Percentiles rank a stretch among this genome's conserved stretches.
Conservation (phyloP, 1,140 invertebrate species). For the Drosophila virilis region DNA sequence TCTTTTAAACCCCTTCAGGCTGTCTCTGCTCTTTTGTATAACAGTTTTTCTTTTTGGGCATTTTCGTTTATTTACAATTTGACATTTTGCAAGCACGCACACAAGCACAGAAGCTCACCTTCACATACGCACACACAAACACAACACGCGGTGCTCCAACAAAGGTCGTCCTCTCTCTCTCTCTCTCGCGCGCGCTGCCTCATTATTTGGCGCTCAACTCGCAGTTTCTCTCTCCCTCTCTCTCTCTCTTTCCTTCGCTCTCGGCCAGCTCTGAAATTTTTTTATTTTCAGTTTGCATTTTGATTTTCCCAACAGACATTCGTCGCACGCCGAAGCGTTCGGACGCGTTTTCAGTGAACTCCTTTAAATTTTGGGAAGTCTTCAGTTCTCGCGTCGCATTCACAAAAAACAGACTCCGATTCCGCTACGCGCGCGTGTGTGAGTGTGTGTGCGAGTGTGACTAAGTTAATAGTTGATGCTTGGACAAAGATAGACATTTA, state of each 20-base stretch:
- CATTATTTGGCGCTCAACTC: slow-evolving; percentile 15
- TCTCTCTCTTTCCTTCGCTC: neutral
- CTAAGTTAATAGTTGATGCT: slow-evolving; percentile 45
- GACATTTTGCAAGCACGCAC: slow-evolving; percentile 68
- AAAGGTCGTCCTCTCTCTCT: slow-evolving; percentile 48
- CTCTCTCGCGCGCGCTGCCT: slow-evolving; percentile 16
- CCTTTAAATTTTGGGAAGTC: slow-evolving; percentile 4
- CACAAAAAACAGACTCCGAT: slow-evolving; percentile 36
- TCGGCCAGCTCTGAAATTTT: slow-evolving; percentile 57
- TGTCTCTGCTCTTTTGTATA: slow-evolving; percentile 58
- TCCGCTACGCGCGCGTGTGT: slow-evolving; percentile 7
- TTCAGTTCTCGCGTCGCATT: slow-evolving; percentile 14
- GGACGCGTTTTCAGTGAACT: slow-evolving; percentile 54
- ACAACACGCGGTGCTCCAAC: slow-evolving; percentile 29
- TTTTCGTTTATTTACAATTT: slow-evolving; percentile 81
- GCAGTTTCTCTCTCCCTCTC: neutral
- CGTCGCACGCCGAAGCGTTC: slow-evolving; percentile 68
- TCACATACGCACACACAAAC: slow-evolving; percentile 43
- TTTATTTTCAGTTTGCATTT: slow-evolving; percentile 64
- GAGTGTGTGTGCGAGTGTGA: slow-evolving; percentile 39
- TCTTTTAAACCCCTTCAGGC: slow-evolving; percentile 9
- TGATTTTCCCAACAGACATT: slow-evolving; percentile 73
- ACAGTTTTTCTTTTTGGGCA: slow-evolving; percentile 56
- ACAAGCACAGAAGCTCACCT: slow-evolving; percentile 61
- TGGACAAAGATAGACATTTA: slow-evolving; percentile 5